Percentiles rank a stretch among this genome's conserved stretches.
phyloP scores from a whole-genome alignment of 1,140 invertebrate genomes.

The Drosophila kanapiae region DNA sequence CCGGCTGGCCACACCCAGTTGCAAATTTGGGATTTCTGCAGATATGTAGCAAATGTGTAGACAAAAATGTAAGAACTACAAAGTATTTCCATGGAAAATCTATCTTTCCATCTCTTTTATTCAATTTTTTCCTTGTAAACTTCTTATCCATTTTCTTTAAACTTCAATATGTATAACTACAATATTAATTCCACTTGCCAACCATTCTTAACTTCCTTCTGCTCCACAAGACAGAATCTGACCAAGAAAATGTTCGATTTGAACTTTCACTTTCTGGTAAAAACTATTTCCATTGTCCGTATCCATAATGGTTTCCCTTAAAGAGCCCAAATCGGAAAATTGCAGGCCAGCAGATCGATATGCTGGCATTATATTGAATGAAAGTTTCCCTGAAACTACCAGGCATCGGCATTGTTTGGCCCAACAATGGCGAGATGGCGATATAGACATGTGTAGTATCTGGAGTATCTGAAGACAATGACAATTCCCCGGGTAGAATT shows the following conservation, averaged over 20 bases:
- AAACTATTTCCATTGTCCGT: slow-evolving; percentile 5
- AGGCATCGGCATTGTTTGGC: slow-evolving; percentile 37
- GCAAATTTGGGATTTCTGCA: too few species aligned
- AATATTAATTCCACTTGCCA: slow-evolving; percentile 6
- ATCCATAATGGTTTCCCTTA: not conserved
- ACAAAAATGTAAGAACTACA: too few species aligned
- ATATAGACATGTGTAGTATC: slow-evolving; percentile 42
- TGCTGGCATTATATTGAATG: slow-evolving; percentile 9
- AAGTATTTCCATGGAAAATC: not conserved
- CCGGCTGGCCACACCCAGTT: slow-evolving; percentile 2
- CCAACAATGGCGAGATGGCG: slow-evolving; percentile 26
- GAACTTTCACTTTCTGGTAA: not conserved
- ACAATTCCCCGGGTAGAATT: slow-evolving; percentile 39
- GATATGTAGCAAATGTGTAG: not conserved
- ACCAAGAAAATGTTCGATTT: slow-evolving; percentile 7
- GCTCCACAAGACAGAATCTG: not conserved
- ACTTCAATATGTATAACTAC: not conserved
- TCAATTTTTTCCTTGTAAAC: not conserved
- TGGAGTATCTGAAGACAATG: slow-evolving; percentile 48
- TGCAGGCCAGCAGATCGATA: slow-evolving; percentile 22
- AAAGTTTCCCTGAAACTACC: slow-evolving; percentile 23
- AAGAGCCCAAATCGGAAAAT: slow-evolving; percentile 6
- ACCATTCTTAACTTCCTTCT: slow-evolving; percentile 1
- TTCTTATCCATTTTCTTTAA: not conserved
- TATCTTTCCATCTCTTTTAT: not conserved